Evolutionary conservation across 2,113 vertebrate species (phyloP), one percentile per base, ranked within the genome.

Genomic region (Anser cygnoides): DNA sequence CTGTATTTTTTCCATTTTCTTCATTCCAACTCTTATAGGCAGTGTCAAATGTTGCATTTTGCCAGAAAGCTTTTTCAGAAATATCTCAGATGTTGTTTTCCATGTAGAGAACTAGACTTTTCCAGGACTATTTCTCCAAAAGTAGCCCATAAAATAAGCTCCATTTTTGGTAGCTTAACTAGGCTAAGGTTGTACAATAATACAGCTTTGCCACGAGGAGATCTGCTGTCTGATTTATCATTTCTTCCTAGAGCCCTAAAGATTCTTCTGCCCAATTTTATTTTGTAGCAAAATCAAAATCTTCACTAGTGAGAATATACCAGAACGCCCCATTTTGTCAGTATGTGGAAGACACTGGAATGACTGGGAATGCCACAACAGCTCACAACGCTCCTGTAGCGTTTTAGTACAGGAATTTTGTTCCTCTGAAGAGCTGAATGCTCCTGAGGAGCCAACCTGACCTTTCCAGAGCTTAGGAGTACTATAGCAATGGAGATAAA

Each of bases 241-340:
- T 83, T 91, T 58, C 13, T 52, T 84, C 28, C 17, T 13, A 25
- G 18, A 77, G n/a, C 6, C 54, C 31, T 35, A 54, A 87, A 83
- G 23, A 83, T 70, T 70, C 52, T 79, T 85, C 82, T 91, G 54
- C 62, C 37, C 28, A 39, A 10, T 70, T 92, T 90, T 73, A 66
- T 84, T 58, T 77, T 70, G 55, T 71, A 71, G 54, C 41, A 88
- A 80, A 91, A 4, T 2, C 33, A 72, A 77, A 57, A 86, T 33
- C 11, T 26, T 87, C 41, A 71, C 55, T 46, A 3, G 2, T 57
- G 55, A 55, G 79, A 63, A 44, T 41, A 8, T 4, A 66, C 23
- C 16, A 52, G 66, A 90, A 43, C 2, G 1, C 67, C 39, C 33
- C 46, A 15, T 80, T 91, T 57, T 74, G 65, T 59, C 57, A 21